Evolutionary conservation across 2,888 invertebrate genomes (phyloP), one percentile per base, ranked within the genome.

Genomic region (Melipona bicolor): DNA sequence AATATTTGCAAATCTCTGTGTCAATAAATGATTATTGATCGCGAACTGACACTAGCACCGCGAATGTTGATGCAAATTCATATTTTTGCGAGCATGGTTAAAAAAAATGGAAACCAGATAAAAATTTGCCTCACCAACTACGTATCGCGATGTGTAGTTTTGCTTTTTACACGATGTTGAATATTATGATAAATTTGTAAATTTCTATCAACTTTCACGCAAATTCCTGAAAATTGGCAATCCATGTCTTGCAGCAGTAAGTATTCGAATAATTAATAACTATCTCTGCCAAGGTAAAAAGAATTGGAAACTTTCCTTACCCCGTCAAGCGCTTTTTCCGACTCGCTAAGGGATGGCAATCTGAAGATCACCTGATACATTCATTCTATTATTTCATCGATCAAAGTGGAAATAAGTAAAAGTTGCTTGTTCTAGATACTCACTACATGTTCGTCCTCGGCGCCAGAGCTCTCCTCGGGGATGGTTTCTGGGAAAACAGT

Each of bases 401-500:
- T 56, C 52, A 36, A 76, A 76, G 6, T 15, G 27, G 36, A 17
- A 17, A 62, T 27, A 1, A 50, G 65, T 0, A 9, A 4, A 49
- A 36, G 32, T 6, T 11, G 21, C 43, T 72, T 24, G 5, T 5
- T 24, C 13, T 49, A 17, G 15, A 76, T 84, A 92, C 95, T 95
- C 94, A 96, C 98, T 92, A 98, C 98, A 93, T 98, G 98, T 94
- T 98, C 98, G 92, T 98, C 98, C 94, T 98, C 98, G 77, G 98
- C 97, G 91, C 98, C 98, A 5, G 98, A 98, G 92, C 98, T 98
- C 94, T 98, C 98, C 95, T 98, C 98, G 0, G 98, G 98, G 90
- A 98, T 98, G 13, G 98, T 98, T 95, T 98, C 98, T 17, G 98
- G 98, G 93, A 98, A 98, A 79, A 97, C 97, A 24, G 97, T 97